Conservation (phyloP, 2,888 invertebrate genomes). For the Phyllotreta striolata region DNA sequence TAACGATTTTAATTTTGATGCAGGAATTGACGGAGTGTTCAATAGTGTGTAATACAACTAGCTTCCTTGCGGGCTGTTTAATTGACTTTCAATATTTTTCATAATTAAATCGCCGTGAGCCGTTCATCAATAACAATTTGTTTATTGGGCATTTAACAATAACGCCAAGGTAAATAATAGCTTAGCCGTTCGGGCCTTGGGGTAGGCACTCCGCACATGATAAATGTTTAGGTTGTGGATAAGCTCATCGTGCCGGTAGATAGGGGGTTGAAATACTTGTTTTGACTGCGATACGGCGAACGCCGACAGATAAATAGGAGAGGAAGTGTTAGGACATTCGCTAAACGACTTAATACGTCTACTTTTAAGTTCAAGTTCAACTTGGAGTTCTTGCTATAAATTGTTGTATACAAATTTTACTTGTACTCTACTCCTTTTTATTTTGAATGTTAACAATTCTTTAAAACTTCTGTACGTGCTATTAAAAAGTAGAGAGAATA, state of each 20-base stretch:
- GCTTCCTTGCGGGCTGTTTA: too few relatives aligned
- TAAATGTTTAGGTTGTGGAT: constrained; percentile 51
- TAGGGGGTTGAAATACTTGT: constrained; percentile 52
- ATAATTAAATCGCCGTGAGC: constrained; percentile 14
- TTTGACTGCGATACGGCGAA: constrained; percentile 55
- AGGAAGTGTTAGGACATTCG: constrained; percentile 41
- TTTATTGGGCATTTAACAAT: constrained; percentile 41
- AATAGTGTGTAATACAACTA: too few relatives aligned
- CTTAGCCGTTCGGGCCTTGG: constrained; percentile 39
- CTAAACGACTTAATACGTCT: constrained; percentile 32
- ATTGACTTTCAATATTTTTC: constrained; percentile 12
- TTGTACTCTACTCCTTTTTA: too few relatives aligned
- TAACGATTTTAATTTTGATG: too few relatives aligned
- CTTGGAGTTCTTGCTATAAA: too few relatives aligned
- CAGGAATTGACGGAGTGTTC: too few relatives aligned
- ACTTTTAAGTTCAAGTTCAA: constrained; percentile 19
- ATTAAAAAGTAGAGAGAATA: too few relatives aligned
- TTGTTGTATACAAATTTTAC: too few relatives aligned
- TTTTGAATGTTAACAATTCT: too few relatives aligned
- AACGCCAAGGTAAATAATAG: constrained; percentile 39
- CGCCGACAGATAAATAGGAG: constrained; percentile 52
- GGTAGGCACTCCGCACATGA: constrained; percentile 44
- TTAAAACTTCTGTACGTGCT: too few relatives aligned
- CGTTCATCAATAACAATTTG: constrained; percentile 34
- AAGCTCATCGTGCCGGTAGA: constrained; percentile 37